These are phyloP conservation scores for Hydroisotoma schaefferi DNA, from an alignment of 2,888 invertebrate species.

Conservation along the genomic window DNA sequence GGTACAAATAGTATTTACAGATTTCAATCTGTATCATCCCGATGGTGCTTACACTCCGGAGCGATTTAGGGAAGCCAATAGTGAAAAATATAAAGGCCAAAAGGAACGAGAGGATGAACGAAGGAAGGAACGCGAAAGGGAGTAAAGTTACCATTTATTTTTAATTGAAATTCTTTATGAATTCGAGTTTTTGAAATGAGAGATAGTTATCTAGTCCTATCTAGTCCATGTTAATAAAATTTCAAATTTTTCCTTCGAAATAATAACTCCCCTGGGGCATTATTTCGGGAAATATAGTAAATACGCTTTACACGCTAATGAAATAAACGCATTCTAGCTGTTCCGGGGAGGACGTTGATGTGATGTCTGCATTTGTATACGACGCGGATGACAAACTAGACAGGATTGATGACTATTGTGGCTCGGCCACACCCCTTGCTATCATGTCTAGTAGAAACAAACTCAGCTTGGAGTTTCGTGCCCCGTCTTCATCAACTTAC, in stretches of 20 bases:
- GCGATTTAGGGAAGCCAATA: slow-evolving; percentile 32
- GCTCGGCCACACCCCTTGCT: slow-evolving; percentile 73
- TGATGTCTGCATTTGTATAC: slow-evolving; percentile 71
- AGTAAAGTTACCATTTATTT: no score
- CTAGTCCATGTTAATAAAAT: no score
- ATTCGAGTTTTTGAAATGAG: background rate
- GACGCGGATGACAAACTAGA: slow-evolving; percentile 69
- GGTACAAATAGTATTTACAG: slow-evolving; percentile 78
- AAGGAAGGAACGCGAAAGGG: slow-evolving; percentile 14
- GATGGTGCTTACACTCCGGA: slow-evolving; percentile 29
- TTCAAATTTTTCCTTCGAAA: no score
- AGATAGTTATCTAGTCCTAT: no score
- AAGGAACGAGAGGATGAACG: slow-evolving; percentile 15
- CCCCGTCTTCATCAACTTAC: slow-evolving; percentile 70
- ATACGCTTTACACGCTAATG: no score
- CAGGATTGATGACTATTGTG: slow-evolving; percentile 83
- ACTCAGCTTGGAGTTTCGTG: slow-evolving; percentile 80
- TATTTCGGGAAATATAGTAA: no score
- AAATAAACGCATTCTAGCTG: slow-evolving; percentile 67
- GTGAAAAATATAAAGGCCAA: slow-evolving; percentile 9
- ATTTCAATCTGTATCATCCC: slow-evolving; percentile 73
- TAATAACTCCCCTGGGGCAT: no score
- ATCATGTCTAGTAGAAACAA: slow-evolving; percentile 84
- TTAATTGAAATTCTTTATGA: no score
- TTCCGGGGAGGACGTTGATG: slow-evolving; percentile 66